Evolutionary conservation across 2,113 vertebrate species (phyloP).

Genomic region (Paradoxurus hermaphroditus): DNA sequence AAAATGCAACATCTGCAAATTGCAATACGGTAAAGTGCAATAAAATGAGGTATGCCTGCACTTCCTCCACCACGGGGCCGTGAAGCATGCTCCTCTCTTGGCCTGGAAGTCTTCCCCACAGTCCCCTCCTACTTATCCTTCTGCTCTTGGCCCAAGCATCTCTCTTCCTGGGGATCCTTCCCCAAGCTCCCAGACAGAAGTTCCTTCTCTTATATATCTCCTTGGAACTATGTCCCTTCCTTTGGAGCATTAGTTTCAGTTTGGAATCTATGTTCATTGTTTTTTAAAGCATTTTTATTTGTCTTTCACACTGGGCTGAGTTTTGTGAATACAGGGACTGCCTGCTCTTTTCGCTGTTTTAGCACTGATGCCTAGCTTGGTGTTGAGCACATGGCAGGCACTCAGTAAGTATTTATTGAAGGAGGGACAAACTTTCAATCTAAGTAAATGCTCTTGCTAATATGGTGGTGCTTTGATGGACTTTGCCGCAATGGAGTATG

Average conservation of each 20-base stretch:
- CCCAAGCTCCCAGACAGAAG: neutral
- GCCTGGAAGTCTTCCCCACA: fast-evolving
- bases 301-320: neutral
- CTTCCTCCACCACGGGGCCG: fast-evolving
- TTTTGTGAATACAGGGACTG: neutral
- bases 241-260: neutral
- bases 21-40: neutral
- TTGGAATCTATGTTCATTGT: neutral
- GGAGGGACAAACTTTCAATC: neutral
- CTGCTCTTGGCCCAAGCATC: neutral
- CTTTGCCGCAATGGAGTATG: neutral
- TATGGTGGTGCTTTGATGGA: fast-evolving
- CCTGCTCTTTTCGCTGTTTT: neutral
- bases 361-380: neutral
- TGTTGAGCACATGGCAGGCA: fast-evolving
- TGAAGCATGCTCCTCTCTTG: neutral
- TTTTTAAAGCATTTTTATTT: neutral
- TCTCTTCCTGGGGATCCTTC: neutral
- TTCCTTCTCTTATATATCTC: neutral
- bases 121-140: neutral
- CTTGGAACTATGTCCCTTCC: neutral
- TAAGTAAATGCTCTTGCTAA: neutral
- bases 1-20: neutral
- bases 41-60: neutral
- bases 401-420: neutral